Conservation (phyloP, 2,888 invertebrate genomes). For the Phalera bucephala region DNA sequence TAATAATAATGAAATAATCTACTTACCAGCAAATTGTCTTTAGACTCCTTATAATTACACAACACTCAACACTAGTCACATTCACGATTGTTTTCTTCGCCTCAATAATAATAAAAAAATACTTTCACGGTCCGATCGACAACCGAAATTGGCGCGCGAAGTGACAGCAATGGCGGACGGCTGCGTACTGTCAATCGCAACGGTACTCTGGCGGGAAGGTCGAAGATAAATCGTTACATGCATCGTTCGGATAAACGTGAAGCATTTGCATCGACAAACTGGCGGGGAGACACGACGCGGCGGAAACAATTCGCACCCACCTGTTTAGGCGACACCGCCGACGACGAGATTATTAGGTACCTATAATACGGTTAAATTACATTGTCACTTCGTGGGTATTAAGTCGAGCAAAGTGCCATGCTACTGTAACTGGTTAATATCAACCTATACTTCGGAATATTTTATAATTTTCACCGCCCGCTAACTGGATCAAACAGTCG, state of each 20-base stretch:
- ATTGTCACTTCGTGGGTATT: too few relatives aligned
- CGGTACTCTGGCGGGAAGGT: constrained; percentile 26
- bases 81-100: constrained; percentile 12
- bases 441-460: too few relatives aligned
- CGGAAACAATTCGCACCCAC: constrained; percentile 29
- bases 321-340: constrained; percentile 3
- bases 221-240: constrained; percentile 27
- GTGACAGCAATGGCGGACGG: constrained; percentile 44
- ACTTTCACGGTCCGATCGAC: constrained; percentile 26
- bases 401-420: too few relatives aligned
- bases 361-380: too few relatives aligned
- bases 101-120: constrained; percentile 1
- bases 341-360: too few relatives aligned
- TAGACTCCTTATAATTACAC: background rate
- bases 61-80: constrained; percentile 9
- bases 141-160: constrained; percentile 38
- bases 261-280: constrained; percentile 21
- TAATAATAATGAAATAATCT: too few relatives aligned
- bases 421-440: too few relatives aligned
- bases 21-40: background rate
- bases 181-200: constrained; percentile 34
- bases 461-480: too few relatives aligned
- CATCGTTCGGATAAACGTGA: constrained; percentile 20
- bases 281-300: constrained; percentile 3
- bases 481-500: too few relatives aligned